Percentiles rank a stretch among this genome's conserved stretches.
Conservation (phyloP, 2,888 invertebrate species). For the Rhamnusium bicolor region DNA sequence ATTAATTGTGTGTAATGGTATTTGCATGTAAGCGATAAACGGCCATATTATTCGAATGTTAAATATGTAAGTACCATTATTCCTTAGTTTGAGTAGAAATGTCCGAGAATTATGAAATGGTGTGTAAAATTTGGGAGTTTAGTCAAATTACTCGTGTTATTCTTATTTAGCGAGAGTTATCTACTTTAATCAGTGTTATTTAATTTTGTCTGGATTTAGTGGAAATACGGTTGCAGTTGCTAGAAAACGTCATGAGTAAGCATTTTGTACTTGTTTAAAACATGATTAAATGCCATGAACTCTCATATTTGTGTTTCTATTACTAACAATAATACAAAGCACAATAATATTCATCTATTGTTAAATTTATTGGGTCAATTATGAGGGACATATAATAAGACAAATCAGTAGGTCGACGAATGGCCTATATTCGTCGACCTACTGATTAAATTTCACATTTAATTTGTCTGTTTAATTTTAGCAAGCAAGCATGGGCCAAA, state of each 20-base stretch:
- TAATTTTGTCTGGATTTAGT: background rate
- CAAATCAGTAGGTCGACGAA: no score
- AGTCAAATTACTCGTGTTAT: background rate
- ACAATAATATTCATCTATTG: no score
- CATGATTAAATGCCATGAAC: background rate
- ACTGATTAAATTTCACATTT: no score
- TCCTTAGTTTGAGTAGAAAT: background rate
- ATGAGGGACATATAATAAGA: no score
- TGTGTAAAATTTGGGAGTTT: background rate
- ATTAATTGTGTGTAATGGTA: conserved; percentile 34
- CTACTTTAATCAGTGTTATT: background rate
- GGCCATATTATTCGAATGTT: background rate
- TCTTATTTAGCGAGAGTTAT: background rate
- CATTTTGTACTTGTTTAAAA: background rate
- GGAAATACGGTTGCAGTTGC: background rate
- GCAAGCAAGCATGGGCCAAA: no score
- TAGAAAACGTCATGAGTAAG: background rate
- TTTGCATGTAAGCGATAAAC: conserved; percentile 36
- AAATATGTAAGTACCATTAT: no score
- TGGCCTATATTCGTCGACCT: no score
- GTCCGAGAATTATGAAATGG: background rate
- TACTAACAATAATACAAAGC: no score
- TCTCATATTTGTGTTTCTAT: no score
- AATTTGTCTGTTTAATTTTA: no score
- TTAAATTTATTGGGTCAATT: no score